These are phyloP conservation scores for Eremophila alpestris DNA, from an alignment of 2,797 vertebrate species.

Conservation along the genomic window DNA sequence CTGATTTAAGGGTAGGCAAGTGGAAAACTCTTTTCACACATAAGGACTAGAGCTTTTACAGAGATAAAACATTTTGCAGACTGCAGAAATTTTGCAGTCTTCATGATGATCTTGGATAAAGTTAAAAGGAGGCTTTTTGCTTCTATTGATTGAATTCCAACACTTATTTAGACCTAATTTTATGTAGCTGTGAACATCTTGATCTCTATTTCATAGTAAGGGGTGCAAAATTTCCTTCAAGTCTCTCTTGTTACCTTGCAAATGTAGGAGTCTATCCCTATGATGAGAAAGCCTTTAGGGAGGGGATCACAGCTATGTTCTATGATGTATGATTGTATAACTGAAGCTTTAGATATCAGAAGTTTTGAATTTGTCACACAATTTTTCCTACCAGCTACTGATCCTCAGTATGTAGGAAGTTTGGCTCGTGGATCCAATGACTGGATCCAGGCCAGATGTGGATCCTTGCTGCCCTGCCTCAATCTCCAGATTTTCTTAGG, in stretches of 20 bases:
- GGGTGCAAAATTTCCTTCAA: neutral
- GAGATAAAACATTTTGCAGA: neutral
- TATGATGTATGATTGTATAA: neutral
- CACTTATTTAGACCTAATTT: neutral
- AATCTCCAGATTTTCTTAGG: neutral
- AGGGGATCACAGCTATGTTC: neutral
- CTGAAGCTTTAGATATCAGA: neutral
- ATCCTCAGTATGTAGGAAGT: neutral
- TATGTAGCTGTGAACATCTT: neutral
- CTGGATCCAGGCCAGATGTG: neutral
- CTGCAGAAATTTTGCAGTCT: neutral
- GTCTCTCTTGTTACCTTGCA: neutral
- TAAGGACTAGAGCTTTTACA: neutral
- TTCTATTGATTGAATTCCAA: neutral
- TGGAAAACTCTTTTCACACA: neutral
- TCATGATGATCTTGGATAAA: neutral
- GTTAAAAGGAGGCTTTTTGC: neutral
- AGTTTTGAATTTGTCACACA: neutral
- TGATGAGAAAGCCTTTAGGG: neutral
- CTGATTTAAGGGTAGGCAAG: neutral
- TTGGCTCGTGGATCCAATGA: neutral
- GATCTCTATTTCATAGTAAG: neutral
- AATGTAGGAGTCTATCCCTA: neutral
- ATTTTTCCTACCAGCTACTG: neutral
- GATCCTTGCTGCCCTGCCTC: neutral